These are phyloP conservation scores for Acleris emargana DNA, from an alignment of 2,888 invertebrate genomes.

Conservation along the genomic window DNA sequence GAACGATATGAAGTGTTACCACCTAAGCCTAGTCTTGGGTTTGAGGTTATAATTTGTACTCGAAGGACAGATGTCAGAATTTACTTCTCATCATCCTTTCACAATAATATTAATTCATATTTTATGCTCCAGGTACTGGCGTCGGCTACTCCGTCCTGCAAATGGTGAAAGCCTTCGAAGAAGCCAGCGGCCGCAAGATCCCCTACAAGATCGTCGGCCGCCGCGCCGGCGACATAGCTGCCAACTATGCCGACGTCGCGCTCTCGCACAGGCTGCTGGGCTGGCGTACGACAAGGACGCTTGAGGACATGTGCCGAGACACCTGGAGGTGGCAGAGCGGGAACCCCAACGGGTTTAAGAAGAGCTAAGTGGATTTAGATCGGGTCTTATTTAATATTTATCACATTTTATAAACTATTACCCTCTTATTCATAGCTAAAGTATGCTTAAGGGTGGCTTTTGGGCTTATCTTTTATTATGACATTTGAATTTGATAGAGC, in stretches of 20 bases:
- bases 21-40: no score
- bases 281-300: conserved; percentile 91
- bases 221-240: conserved; percentile 93
- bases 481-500: no score
- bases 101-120: no score
- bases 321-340: conserved; percentile 94
- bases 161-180: conserved; percentile 91
- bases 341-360: conserved; percentile 89
- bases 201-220: conserved; percentile 88
- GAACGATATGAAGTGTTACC: no score
- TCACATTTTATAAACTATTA: not conserved
- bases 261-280: conserved; percentile 89
- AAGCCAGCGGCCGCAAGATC: conserved; percentile 88
- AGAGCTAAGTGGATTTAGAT: conserved; percentile 28
- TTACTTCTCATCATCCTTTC: no score
- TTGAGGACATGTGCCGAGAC: conserved; percentile 93
- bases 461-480: no score
- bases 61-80: no score
- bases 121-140: conserved; percentile 85
- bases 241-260: conserved; percentile 92
- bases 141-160: conserved; percentile 93
- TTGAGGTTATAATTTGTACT: no score
- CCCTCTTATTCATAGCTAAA: no score
- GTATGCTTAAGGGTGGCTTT: no score
- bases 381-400: not conserved